Evolutionary conservation across 2,113 vertebrate genomes (phyloP).

Genomic region (Emydocephalus ijimae): DNA sequence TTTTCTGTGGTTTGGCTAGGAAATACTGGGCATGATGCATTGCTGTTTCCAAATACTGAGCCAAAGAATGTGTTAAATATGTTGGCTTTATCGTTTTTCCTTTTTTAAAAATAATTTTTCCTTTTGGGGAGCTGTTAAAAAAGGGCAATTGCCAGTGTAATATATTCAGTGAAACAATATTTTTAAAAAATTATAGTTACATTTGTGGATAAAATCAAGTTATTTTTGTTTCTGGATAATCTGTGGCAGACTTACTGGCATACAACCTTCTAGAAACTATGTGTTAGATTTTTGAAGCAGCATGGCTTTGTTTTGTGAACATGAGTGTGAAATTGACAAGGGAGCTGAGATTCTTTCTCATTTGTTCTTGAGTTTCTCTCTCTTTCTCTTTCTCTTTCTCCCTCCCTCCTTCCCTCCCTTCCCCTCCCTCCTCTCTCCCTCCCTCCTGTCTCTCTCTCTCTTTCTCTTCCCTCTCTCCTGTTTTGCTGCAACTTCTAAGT

Average conservation of each 20-base stretch:
- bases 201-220: background rate
- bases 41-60: too few species aligned
- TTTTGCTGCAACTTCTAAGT: constrained; percentile 19
- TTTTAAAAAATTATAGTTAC: background rate
- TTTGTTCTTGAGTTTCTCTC: background rate
- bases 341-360: background rate
- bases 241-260: background rate
- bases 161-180: background rate
- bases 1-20: too few species aligned
- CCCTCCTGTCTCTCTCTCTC: too few species aligned
- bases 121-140: background rate
- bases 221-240: background rate
- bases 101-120: background rate
- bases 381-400: background rate
- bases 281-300: background rate
- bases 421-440: background rate
- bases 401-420: background rate
- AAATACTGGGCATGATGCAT: too few species aligned
- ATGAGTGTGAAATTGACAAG: constrained; percentile 12
- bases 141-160: background rate
- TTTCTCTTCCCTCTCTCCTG: background rate
- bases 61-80: too few species aligned
- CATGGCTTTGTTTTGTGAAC: background rate
- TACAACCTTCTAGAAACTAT: background rate
- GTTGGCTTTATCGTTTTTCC: too few species aligned